Percentiles rank a stretch among this genome's conserved stretches.
Evolutionary conservation across 1,140 invertebrate genomes (phyloP).

Genomic region (Tetragonula clypearis): DNA sequence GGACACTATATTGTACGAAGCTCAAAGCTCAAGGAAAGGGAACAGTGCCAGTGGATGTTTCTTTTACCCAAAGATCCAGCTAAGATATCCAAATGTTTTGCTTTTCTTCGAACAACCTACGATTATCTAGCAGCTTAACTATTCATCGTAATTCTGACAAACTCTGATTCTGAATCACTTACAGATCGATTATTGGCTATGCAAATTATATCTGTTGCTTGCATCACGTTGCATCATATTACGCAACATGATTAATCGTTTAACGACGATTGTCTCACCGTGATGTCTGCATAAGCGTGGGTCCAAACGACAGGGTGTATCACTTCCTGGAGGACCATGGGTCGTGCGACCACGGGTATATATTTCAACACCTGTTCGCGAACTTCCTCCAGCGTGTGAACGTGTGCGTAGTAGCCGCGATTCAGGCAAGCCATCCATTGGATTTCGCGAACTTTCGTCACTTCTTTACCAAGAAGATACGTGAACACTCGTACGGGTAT

Average conservation of each 20-base stretch:
- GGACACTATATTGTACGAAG: background rate
- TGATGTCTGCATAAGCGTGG: slow-evolving; percentile 92
- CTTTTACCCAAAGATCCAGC: background rate
- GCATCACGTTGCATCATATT: background rate
- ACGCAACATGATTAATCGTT: background rate
- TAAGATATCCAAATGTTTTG: background rate
- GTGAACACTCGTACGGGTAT: slow-evolving; percentile 97
- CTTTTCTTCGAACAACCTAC: background rate
- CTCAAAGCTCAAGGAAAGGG: background rate
- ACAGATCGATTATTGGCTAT: background rate
- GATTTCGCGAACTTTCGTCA: slow-evolving; percentile 94
- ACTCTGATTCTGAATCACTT: background rate
- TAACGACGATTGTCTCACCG: slow-evolving; percentile 82
- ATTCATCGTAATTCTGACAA: too few relatives aligned
- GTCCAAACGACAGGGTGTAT: slow-evolving; percentile 94
- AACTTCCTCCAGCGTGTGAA: slow-evolving; percentile 96
- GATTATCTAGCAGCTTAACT: background rate
- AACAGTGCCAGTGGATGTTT: background rate
- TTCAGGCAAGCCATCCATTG: slow-evolving; percentile 98
- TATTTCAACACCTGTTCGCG: slow-evolving; percentile 96
- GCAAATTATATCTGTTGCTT: background rate
- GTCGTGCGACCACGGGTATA: slow-evolving; percentile 93
- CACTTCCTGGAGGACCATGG: slow-evolving; percentile 89
- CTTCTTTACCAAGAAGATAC: slow-evolving; percentile 97
- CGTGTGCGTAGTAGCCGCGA: slow-evolving; percentile 96